Base-by-base conservation (phyloP, 2,113 vertebrate genomes). In the Mesembrinibis cayennensis region DNA sequence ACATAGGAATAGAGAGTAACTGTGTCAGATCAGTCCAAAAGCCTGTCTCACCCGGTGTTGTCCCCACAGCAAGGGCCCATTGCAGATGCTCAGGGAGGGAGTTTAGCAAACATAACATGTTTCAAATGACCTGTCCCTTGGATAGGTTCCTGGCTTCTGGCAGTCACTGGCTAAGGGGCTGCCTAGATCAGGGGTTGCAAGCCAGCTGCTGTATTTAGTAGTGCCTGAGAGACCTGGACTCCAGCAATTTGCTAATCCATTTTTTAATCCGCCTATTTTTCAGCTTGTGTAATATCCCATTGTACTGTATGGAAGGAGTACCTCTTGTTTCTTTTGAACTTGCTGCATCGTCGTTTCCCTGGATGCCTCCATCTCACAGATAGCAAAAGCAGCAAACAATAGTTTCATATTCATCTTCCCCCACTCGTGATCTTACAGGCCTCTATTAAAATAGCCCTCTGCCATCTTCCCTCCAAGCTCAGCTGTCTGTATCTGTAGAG, bases 41-140 rank as follows among this genome's bases (percentile, higher is more conserved):
- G 3, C 23, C 40, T 34, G 7, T 56, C 34, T 85, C 1, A 0
- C 17, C 34, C 34, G 34, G 5, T 56, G 23, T 11, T 32, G 13
- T 40, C 25, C 10, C 10, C 38, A n/a, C 27, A 42, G 29, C 30
- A 69, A 45, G 23, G 14, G 47, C 16, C 30, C 18, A n/a, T 69
- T 30, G 36, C 44, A 58, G 52, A 47, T 30, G 40, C 32, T 61
- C 7, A 26, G 52, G 26, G 38, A 78, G 17, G 16, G 45, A 65
- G 23, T 77, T 89, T 22, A 74, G 47, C 34, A 84, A 70, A 25
- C 17, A 36, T 22, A 30, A 16, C 27, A 11, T 14, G 29, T 38
- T 71, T 25, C 22, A 59, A 29, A 66, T 66, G 45, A 50, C 47
- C 76, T 7, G 4, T 40, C 18, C 53, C 14, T 55, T 65, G 71